Percentiles rank a stretch among this genome's conserved stretches.
Evolutionary conservation across 2,797 vertebrate genomes (phyloP).

Genomic region (Centroberyx gerrardi): DNA sequence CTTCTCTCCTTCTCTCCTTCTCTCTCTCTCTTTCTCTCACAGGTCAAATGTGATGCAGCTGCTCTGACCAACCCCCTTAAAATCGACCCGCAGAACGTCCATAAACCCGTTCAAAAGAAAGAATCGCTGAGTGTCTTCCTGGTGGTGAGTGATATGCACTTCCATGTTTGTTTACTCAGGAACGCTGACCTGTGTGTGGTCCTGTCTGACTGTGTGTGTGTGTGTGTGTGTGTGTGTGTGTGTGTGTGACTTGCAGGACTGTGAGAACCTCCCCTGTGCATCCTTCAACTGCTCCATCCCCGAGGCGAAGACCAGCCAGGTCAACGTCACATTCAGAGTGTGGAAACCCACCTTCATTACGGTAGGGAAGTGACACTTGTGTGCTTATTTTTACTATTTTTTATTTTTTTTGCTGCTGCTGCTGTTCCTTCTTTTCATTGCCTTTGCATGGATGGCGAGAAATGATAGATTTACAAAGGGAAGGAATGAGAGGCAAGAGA

Average conservation of each 20-base stretch:
- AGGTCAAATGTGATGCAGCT: constrained; percentile 83
- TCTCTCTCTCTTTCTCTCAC: constrained; percentile 71
- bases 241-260: constrained; percentile 83
- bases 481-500: neutral
- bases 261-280: constrained; percentile 80
- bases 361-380: constrained; percentile 74
- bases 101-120: constrained; percentile 74
- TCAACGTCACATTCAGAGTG: constrained; percentile 92
- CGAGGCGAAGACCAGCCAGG: constrained; percentile 83
- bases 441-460: neutral
- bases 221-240: neutral
- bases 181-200: neutral
- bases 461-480: neutral
- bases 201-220: neutral
- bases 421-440: neutral
- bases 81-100: constrained; percentile 67
- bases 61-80: constrained; percentile 81
- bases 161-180: neutral
- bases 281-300: constrained; percentile 87
- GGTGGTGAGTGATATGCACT: constrained; percentile 77
- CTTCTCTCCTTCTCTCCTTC: constrained; percentile 51
- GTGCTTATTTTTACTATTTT: neutral
- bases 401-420: neutral
- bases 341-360: constrained; percentile 96
- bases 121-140: constrained; percentile 85